Base-by-base conservation (phyloP, 1,140 invertebrate species). In the Gerris buenoi region DNA sequence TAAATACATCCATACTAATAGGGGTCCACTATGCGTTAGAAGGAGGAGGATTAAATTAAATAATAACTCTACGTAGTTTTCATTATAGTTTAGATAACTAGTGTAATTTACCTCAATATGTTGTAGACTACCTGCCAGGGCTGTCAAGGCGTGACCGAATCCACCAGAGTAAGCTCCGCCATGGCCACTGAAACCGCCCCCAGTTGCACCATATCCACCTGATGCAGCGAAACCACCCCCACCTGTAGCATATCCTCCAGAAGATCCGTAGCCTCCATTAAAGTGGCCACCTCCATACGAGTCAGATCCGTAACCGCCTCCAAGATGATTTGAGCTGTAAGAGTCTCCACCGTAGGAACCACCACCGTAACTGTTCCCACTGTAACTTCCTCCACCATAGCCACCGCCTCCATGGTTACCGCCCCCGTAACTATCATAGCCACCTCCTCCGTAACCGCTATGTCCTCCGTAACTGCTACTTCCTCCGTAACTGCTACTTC, bases 341-440 rank as follows among this genome's bases (percentile, higher is more conserved):
- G 33, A 46, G 18, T 46, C 33, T 46, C 5, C 5, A 46, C 5
- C 33, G 33, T 46, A 46, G n/a, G n/a, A n/a, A n/a, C n/a, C n/a
- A n/a, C n/a, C n/a, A 18, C 33, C 33, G 33, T 46, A 46, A 18
- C 18, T 46, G 18, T 46, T 46, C 5, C 18, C 5, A 5, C 33
- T 18, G 33, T 46, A 46, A n/a, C 23, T 2, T n/a, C 62, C 66
- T 28, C 66, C 66, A 25, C 65, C 65, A 1, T 27, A 27, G 3
- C 27, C 27, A 13, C 29, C 60, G 15, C 60, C 58, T 23, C 27
- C 18, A 29, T 18, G 18, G 22, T 65, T 3, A 2, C 46, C 66
- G 29, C 66, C 66, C 15, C 2, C 27, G 22, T 61, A n/a, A 10
- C 59, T 22, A 46, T 18, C 18, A 46, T 18, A 10, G 33, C 18